phyloP scores from a whole-genome alignment of 2,113 vertebrate species.

The rat (Rattus norvegicus) region GRCr8 NC_086030.1:5650501-5651000 shows the following conservation, averaged over 20 bases:
- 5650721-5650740: not conserved
- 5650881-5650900: not conserved
- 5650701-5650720: not conserved
- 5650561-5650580: not conserved
- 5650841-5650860: not conserved
- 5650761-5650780: not conserved
- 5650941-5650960: not conserved
- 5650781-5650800: not conserved
- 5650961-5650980: not conserved
- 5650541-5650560: too few relatives aligned
- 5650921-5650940: not conserved
- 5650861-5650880: not conserved
- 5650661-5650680: not conserved
- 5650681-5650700: not conserved
- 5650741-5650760: not conserved
- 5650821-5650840: not conserved
- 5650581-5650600: not conserved
- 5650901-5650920: not conserved
- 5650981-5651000: not conserved
- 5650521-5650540: too few relatives aligned
- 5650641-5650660: not conserved
- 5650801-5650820: not conserved
- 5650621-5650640: not conserved
- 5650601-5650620: not conserved
- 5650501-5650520: too few relatives aligned